Conservation (phyloP, 2,113 vertebrate species). For the Daubentonia madagascariensis region DNA sequence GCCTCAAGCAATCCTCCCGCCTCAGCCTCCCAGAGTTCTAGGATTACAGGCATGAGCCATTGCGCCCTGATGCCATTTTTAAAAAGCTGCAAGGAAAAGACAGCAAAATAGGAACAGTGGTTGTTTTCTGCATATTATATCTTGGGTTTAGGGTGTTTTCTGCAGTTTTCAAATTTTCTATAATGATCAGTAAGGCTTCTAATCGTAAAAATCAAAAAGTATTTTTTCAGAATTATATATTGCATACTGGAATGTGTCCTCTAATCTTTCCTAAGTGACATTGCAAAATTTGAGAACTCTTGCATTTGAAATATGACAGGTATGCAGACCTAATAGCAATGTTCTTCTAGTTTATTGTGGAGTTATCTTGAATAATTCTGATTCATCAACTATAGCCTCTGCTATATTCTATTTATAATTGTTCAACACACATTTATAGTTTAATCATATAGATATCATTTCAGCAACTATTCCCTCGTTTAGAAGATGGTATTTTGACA, state of each 20-base stretch:
- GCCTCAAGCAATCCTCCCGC: no score
- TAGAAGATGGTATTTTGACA: not conserved
- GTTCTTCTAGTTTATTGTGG: not conserved
- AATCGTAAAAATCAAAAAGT: not conserved
- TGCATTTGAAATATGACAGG: not conserved
- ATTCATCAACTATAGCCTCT: not conserved
- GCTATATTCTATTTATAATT: no score
- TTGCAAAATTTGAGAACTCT: not conserved
- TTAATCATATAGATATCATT: not conserved
- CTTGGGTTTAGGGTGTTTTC: not conserved
- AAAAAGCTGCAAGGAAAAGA: not conserved
- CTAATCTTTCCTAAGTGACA: not conserved
- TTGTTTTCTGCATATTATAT: not conserved
- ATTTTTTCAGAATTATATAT: not conserved
- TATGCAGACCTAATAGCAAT: not conserved
- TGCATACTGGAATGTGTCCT: not conserved
- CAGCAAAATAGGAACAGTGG: not conserved
- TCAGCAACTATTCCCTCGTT: not conserved
- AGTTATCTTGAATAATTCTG: not conserved
- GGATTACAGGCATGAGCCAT: no score
- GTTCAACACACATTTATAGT: not conserved
- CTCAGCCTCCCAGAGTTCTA: no score
- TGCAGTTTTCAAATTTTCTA: not conserved
- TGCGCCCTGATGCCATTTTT: no score
- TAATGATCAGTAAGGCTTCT: not conserved